These are phyloP conservation scores for Hyles euphorbiae DNA, from an alignment of 1,140 invertebrate genomes.

Conservation along the genomic window DNA sequence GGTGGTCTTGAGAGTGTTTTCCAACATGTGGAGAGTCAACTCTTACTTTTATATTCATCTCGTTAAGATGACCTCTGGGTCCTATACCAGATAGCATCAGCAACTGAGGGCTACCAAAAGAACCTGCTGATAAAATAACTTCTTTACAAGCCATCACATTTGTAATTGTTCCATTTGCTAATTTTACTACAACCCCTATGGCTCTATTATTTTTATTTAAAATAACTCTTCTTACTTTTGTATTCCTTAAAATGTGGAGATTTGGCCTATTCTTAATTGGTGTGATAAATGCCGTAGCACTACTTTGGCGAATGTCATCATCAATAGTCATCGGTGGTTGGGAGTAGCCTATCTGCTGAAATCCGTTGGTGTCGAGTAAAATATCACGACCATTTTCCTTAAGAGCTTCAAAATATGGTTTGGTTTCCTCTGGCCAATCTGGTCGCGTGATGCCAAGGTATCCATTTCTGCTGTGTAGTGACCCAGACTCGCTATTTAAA, in stretches of 20 bases:
- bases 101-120: constrained; percentile 68
- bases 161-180: constrained; percentile 46
- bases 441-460: constrained; percentile 12
- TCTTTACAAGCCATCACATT: constrained; percentile 57
- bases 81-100: constrained; percentile 58
- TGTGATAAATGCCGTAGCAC: constrained; percentile 87
- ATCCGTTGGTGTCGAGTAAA: constrained; percentile 8
- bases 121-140: constrained; percentile 70
- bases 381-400: constrained; percentile 86
- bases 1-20: constrained; percentile 83
- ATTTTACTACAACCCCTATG: constrained; percentile 41
- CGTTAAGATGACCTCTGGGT: constrained; percentile 40
- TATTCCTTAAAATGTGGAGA: constrained; percentile 83
- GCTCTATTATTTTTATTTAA: constrained; percentile 79
- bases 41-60: constrained; percentile 61
- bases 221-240: constrained; percentile 81
- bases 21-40: constrained; percentile 81
- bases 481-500: constrained; percentile 58
- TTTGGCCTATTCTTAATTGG: constrained; percentile 84
- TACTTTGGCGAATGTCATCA: constrained; percentile 86
- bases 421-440: constrained; percentile 77
- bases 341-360: constrained; percentile 12
- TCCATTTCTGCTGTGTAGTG: constrained; percentile 7
- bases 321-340: constrained; percentile 69
- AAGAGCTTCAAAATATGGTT: constrained; percentile 78